These are phyloP conservation scores for Yponomeuta malinellus DNA, from an alignment of 2,888 invertebrate species.

Conservation along the genomic window DNA sequence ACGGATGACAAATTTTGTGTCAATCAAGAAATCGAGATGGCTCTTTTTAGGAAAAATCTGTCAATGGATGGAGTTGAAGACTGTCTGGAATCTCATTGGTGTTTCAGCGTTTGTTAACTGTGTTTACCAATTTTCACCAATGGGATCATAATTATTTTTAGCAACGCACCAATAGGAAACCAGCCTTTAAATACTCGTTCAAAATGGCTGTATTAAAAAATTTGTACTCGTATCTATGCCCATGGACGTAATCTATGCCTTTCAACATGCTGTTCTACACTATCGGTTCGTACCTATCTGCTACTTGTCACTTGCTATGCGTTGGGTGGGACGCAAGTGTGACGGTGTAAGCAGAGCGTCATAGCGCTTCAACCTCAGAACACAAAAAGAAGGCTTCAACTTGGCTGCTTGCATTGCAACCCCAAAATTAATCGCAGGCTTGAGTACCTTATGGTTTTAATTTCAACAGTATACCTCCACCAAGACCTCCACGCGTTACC, in stretches of 20 bases:
- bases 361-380: too few relatives aligned
- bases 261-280: not conserved
- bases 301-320: too few relatives aligned
- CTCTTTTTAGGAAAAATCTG: slow-evolving; percentile 17
- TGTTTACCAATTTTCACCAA: slow-evolving; percentile 15
- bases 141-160: slow-evolving; percentile 30
- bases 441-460: too few relatives aligned
- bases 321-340: too few relatives aligned
- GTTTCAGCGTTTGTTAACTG: not conserved
- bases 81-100: slow-evolving; percentile 4
- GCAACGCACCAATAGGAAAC: slow-evolving; percentile 33
- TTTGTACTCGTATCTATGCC: not conserved
- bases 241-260: not conserved
- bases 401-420: too few relatives aligned
- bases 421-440: too few relatives aligned
- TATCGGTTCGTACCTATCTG: too few relatives aligned
- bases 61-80: slow-evolving; percentile 14
- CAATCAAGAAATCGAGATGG: slow-evolving; percentile 36
- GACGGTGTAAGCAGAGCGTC: too few relatives aligned
- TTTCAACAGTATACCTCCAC: too few relatives aligned
- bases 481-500: too few relatives aligned
- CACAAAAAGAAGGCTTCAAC: too few relatives aligned
- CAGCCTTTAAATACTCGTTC: slow-evolving; percentile 32
- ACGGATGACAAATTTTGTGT: slow-evolving; percentile 70
- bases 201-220: slow-evolving; percentile 26